Base-by-base conservation (phyloP, 2,888 invertebrate genomes). In the Calameuta idolon region DNA sequence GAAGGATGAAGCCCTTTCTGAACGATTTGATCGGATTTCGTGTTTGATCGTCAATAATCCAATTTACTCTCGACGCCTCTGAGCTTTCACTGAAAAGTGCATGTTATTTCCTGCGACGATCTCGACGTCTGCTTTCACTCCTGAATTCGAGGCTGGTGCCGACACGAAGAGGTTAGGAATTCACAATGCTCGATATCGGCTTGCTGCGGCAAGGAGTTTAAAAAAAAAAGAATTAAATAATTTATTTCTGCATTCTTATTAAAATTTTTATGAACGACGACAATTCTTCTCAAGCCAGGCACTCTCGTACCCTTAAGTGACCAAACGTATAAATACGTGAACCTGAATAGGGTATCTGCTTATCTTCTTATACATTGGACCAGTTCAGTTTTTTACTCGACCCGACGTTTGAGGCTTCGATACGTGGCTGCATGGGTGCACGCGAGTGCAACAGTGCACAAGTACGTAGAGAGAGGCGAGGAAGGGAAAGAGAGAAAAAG, bases 11-110 rank as follows among this genome's bases (percentile, higher is more conserved):
- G 86, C 87, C 88, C 83, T 84, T 87, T 86, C 85, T 83, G 83
- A 85, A 81, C 83, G 87, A 87, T 87, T 87, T 88, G 84, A 87
- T 88, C 85, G 85, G 87, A 87, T 88, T 87, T 83, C 83, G 83
- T 79, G 85, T 86, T 85, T 85, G 83, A 87, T 87, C 87, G 85
- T 84, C 83, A 85, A 85, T 88, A 88, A 88, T 88, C 87, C 87
- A 87, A 88, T 88, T 87, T 87, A 79, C 80, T 77, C 82, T 78
- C 83, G 83, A 83, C 83, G 83, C 82, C 82, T 82, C 81, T 77
- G 80, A 79, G 81, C 83, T 79, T 73, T 76, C 75, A 77, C 76
- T 79, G 75, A 69, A 55, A 55, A 55, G 23, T 55, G 55, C 55
- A 55, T 55, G 55, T 55, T 55, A 55, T 23, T 55, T 55, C 55